Evolutionary conservation across 2,797 vertebrate species (phyloP), one percentile per base, ranked within the genome.

Genomic region (Sebastolobus alascanus): DNA sequence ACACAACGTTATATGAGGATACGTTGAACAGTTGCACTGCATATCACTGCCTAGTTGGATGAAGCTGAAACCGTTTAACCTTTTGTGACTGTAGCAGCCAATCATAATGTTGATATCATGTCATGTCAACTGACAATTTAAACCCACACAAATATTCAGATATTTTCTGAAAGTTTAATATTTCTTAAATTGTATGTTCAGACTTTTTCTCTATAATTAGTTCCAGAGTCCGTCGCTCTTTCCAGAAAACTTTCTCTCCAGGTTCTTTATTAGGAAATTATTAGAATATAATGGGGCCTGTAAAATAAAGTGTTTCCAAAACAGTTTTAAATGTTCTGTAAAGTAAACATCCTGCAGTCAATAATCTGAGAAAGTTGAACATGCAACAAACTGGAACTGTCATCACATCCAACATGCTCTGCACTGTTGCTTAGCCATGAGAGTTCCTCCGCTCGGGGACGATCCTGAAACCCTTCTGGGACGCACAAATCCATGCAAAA

Each of bases 261-360:
- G 31, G 35, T 64, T 29, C 12, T 37, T 33, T 67, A 54, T 60
- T 38, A 20, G 55, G 64, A 67, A 52, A 58, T 38, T 33, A 67
- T 75, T 66, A 55, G 12, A 68, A 59, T n/a, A 40, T 33, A 58
- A 64, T 31, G 38, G 27, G 58, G 22, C 31, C 58, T 60, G 40
- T 73, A 37, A 64, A 73, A 65, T n/a, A 2, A 68, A 80, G 50
- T 52, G 68, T 64, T 69, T 33, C 58, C 77, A 72, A 64, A 27
- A 12, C 18, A 38, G 18, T 40, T 68, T 75, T 7, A 35, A 56
- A 72, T 29, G 55, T 46, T 46, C 61, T 16, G 61, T n/a, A 31
- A 58, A 71, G 29, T 25, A 8, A 31, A 27, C 61, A 27, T 35
- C 38, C 12, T 31, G 54, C 31, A 59, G 33, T 37, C 61, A 35